These are phyloP conservation scores for Andricus grossulariae DNA, from an alignment of 1,140 invertebrate species.

Conservation along the genomic window DNA sequence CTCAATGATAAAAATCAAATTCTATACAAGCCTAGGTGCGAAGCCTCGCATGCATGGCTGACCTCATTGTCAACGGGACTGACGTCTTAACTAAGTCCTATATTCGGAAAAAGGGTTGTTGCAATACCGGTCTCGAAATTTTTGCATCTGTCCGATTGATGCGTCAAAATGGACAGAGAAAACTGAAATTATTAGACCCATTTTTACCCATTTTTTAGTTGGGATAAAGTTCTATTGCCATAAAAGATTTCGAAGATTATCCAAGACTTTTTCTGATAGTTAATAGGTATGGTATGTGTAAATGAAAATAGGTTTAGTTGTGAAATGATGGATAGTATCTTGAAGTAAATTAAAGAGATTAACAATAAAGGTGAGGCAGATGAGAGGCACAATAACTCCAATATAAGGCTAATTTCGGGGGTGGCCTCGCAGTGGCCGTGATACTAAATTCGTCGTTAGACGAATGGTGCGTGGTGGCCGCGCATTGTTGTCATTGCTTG, in stretches of 20 bases:
- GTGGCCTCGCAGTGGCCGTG: no score
- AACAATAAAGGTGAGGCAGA: no score
- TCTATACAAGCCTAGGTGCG: constrained; percentile 71
- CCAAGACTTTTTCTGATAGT: no score
- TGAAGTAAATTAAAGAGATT: no score
- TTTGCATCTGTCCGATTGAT: constrained; percentile 24
- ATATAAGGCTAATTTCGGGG: no score
- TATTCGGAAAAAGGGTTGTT: constrained; percentile 51
- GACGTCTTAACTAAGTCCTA: constrained; percentile 76
- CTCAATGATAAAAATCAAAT: constrained; percentile 75
- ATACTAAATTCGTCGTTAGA: no score
- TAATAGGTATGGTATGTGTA: no score
- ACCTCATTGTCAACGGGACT: constrained; percentile 70
- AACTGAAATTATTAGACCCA: constrained; percentile 35
- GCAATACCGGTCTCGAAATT: constrained; percentile 24
- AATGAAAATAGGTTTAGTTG: no score
- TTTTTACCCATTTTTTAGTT: constrained; percentile 48
- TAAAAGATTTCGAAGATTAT: not conserved
- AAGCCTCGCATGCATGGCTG: constrained; percentile 73
- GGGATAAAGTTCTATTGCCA: constrained; percentile 33
- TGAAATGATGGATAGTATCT: no score
- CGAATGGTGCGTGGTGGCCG: no score
- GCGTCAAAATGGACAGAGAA: constrained; percentile 13
- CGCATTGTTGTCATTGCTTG: no score
- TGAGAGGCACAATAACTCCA: no score